Evolutionary conservation across 2,888 invertebrate species (phyloP), one percentile per base, ranked within the genome.

Genomic region (Lepidochrysops patricia): DNA sequence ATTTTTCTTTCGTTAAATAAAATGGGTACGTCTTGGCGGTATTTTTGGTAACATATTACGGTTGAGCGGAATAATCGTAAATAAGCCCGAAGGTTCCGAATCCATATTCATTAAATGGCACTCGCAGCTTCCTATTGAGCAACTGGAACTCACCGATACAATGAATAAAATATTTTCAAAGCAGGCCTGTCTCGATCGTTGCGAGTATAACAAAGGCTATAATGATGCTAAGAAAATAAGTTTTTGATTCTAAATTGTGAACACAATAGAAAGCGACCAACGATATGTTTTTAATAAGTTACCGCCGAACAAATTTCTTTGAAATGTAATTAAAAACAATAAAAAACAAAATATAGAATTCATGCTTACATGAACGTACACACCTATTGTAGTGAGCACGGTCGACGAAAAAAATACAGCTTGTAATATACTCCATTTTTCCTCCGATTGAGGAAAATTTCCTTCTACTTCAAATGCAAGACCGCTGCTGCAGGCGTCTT

Each of bases 351-450:
- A 54, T 61, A 34, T 35, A 62, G 32, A 57, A 61, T 61, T 63
- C 73, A 80, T 86, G 86, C 86, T 88, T 88, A 86, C 86, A 85
- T 85, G 80, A 63, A 77, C 72, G 72, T 86, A 86, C 87, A 82
- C 89, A 96, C 96, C 97, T 82, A 97, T 97, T 60, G 97, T 97
- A 60, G 97, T 97, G 75, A 97, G 92, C 69, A 97, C 96, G 58
- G 97, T 97, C 27, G 96, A 96, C 12, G 96, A 95, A 77, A 97
- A 97, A 84, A 97, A 97, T 48, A 96, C 94, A 3, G 96, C 94
- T 80, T 96, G 95, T 54, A 95, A 82, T 70, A 94, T 92, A 70
- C 93, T 95, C 96, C 96, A 96, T 73, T 93, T 92, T 59, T 91
- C 87, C 74, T 90, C 86, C 63, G 89, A 73, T 60, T 90, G 84